These are phyloP conservation scores for Phyllotis vaccarum DNA, from an alignment of 2,797 vertebrate genomes.

Conservation along the genomic window DNA sequence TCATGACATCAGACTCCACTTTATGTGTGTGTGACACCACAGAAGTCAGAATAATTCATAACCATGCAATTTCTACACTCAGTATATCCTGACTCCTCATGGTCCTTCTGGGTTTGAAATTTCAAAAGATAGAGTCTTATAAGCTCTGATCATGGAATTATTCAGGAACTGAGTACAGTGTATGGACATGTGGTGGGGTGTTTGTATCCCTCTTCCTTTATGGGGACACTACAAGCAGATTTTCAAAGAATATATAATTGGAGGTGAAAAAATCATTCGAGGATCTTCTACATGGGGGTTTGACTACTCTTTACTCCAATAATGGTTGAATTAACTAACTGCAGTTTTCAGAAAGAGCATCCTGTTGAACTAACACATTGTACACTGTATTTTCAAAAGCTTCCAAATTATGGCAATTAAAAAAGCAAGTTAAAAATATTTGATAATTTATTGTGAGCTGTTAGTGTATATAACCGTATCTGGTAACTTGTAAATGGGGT, in stretches of 20 bases:
- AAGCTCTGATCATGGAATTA: neutral
- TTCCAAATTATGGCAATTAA: constrained; percentile 21
- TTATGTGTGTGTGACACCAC: neutral
- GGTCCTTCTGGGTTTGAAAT: neutral
- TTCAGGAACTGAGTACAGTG: neutral
- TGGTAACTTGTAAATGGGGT: neutral
- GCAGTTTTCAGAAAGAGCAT: neutral
- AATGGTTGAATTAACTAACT: neutral
- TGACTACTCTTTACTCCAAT: no score
- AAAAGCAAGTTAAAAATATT: neutral
- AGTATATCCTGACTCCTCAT: neutral
- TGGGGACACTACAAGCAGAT: neutral
- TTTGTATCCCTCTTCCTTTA: neutral
- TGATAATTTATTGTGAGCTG: neutral
- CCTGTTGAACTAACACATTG: neutral
- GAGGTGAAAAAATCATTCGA: neutral
- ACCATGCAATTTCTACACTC: neutral
- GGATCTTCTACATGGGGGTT: neutral
- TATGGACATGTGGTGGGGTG: no score
- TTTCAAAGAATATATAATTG: neutral
- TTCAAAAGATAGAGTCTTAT: neutral
- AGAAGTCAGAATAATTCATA: neutral
- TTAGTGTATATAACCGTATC: neutral
- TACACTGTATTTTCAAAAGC: neutral
- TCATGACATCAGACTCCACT: neutral